phyloP scores from a whole-genome alignment of 2,888 invertebrate genomes.

The Papilio gigon region DNA sequence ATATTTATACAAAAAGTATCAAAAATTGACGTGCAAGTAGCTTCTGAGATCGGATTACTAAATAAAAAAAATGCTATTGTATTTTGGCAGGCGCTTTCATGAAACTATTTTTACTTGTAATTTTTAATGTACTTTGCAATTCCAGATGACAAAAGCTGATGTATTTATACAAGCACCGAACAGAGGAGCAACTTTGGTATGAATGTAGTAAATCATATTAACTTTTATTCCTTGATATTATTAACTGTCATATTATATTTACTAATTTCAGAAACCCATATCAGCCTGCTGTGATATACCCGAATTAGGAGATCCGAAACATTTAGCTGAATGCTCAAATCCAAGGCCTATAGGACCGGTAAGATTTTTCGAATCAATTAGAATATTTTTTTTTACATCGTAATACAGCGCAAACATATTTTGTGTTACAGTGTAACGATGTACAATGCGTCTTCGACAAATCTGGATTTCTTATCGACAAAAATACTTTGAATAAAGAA shows the following conservation, averaged over 20 bases:
- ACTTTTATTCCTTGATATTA: too few species aligned
- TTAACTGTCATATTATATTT: too few species aligned
- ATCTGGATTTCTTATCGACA: conserved; percentile 69
- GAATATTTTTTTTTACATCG: not conserved
- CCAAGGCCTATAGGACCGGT: conserved; percentile 68
- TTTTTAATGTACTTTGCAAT: conserved; percentile 39
- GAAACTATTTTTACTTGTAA: not conserved
- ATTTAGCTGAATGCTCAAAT: conserved; percentile 64
- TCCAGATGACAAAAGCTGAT: conserved; percentile 55
- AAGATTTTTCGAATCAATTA: conserved; percentile 47
- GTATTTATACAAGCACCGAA: conserved; percentile 51
- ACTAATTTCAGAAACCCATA: conserved; percentile 69
- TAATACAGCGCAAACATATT: not conserved
- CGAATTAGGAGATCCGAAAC: conserved; percentile 66
- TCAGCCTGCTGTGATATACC: conserved; percentile 77
- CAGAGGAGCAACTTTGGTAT: conserved; percentile 66
- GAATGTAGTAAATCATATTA: too few species aligned
- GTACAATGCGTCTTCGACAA: conserved; percentile 74
- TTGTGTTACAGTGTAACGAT: conserved; percentile 68
- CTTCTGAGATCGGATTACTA: not conserved
- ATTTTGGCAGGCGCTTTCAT: not conserved
- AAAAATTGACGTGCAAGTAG: not conserved
- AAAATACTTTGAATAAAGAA: conserved; percentile 66
- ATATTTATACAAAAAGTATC: not conserved
- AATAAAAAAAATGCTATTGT: not conserved